Conservation (phyloP, 1,140 invertebrate genomes). For the Oryzaephilus surinamensis region DNA sequence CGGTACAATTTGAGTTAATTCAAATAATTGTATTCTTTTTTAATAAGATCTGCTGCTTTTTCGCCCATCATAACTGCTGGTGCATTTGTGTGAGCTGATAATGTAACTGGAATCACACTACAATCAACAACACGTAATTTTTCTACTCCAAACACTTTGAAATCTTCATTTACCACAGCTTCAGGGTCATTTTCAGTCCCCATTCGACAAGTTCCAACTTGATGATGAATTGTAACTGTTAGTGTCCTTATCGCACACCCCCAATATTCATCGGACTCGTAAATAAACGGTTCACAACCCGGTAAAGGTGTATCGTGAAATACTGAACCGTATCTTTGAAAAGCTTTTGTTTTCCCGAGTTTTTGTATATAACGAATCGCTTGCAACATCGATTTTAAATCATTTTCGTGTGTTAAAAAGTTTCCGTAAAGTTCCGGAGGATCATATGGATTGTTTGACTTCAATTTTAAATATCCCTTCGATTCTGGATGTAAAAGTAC, state of each 20-base stretch:
- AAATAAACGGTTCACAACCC: constrained; percentile 14
- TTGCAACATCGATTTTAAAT: constrained; percentile 14
- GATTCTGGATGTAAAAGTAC: constrained; percentile 65
- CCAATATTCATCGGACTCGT: constrained; percentile 20
- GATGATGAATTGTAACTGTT: constrained; percentile 48
- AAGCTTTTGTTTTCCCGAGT: constrained; percentile 11
- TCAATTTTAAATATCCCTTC: constrained; percentile 53
- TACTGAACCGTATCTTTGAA: constrained; percentile 10
- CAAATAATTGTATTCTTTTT: constrained; percentile 42
- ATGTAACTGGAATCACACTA: constrained; percentile 60
- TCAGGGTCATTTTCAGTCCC: constrained; percentile 48
- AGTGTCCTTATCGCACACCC: constrained; percentile 45
- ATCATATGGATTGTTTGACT: constrained; percentile 57
- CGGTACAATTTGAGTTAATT: too few species aligned
- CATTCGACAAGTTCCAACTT: constrained; percentile 64
- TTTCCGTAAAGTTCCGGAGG: constrained; percentile 52
- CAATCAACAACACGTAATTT: constrained; percentile 61
- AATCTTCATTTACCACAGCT: constrained; percentile 59
- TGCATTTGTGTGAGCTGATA: constrained; percentile 59
- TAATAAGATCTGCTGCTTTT: constrained; percentile 70
- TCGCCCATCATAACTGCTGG: constrained; percentile 76
- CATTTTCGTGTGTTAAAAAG: constrained; percentile 43
- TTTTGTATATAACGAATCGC: constrained; percentile 11
- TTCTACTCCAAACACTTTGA: constrained; percentile 54
- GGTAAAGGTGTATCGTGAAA: constrained; percentile 10